Evolutionary conservation across 1,140 invertebrate genomes (phyloP).

Genomic region (Leptopilina clavipes): DNA sequence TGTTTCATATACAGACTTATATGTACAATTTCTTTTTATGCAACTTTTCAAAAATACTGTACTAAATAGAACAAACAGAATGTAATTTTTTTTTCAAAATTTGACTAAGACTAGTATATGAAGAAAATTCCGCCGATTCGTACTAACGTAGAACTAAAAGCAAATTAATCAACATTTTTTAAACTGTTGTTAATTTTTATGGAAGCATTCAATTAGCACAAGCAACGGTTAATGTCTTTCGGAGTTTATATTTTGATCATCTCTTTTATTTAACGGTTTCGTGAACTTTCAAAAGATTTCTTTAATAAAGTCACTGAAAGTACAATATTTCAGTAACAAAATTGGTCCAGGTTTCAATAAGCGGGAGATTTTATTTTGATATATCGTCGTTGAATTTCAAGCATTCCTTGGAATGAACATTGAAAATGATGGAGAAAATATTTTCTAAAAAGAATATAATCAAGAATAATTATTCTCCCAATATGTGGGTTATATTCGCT

Average conservation of each 20-base stretch:
- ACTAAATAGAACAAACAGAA: too few relatives aligned
- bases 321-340: background rate
- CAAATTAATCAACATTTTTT: background rate
- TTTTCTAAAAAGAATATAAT: slow-evolving; percentile 1
- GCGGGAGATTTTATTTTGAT: too few relatives aligned
- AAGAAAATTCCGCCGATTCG: background rate
- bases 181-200: background rate
- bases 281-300: background rate
- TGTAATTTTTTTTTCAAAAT: too few relatives aligned
- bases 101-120: background rate
- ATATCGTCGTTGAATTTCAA: background rate
- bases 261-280: background rate
- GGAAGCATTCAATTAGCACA: slow-evolving; percentile 9
- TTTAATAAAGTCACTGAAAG: background rate
- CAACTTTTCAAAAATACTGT: background rate
- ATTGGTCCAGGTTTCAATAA: background rate
- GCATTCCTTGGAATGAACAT: background rate
- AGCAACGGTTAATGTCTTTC: too few relatives aligned
- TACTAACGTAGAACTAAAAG: background rate
- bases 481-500: background rate
- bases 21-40: background rate
- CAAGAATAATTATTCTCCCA: background rate
- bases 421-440: background rate
- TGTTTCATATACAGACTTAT: background rate
- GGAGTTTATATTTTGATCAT: slow-evolving; percentile 9